A percentile compares a stretch with the other conserved stretches of the same genome.
These are phyloP conservation scores for Condylura cristata DNA, from an alignment of 2,113 vertebrate species.

Conservation along the genomic window DNA sequence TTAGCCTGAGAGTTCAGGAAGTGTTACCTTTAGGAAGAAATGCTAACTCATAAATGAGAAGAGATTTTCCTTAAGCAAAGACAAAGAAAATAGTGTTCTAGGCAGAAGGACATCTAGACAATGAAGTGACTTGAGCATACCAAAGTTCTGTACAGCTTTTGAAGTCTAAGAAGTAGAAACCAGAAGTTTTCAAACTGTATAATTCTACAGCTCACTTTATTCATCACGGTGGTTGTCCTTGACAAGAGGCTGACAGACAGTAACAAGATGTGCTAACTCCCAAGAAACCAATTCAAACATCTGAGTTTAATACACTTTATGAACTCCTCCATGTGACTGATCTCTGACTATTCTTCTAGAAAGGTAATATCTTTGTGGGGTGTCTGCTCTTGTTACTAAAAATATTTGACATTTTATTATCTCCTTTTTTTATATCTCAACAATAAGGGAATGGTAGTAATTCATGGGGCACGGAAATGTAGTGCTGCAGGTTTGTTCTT, in stretches of 20 bases:
- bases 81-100: neutral
- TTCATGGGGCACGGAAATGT: neutral
- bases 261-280: neutral
- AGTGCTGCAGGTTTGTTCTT: neutral
- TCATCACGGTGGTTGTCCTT: neutral
- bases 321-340: neutral
- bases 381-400: slow-evolving; percentile 40
- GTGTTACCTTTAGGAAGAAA: neutral
- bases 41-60: neutral
- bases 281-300: neutral
- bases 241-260: neutral
- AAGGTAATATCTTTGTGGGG: neutral
- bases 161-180: neutral
- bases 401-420: slow-evolving; percentile 22
- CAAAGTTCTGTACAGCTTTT: neutral
- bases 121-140: neutral
- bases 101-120: neutral
- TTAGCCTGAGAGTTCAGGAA: neutral
- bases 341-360: slow-evolving; percentile 25
- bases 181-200: neutral
- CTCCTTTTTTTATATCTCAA: neutral
- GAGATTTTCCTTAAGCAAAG: neutral
- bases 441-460: neutral
- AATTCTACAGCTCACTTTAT: neutral
- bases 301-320: slow-evolving; percentile 1